Percentiles rank a stretch among this genome's conserved stretches.
These are phyloP conservation scores for Dreissena polymorpha DNA, from an alignment of 1,140 invertebrate genomes.

Conservation along the genomic window DNA sequence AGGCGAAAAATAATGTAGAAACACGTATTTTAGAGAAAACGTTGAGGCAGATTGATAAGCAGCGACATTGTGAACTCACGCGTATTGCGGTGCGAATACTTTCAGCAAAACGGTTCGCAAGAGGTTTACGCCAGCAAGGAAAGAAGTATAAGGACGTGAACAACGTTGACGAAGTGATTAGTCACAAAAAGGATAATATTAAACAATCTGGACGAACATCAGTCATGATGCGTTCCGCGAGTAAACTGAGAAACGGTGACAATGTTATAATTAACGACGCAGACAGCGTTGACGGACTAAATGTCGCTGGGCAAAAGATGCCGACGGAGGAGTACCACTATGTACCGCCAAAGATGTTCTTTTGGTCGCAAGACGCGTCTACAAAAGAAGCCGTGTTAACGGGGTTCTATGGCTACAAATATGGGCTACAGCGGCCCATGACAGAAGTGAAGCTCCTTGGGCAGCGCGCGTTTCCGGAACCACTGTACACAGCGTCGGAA, in stretches of 20 bases:
- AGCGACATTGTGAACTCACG: constrained; percentile 5
- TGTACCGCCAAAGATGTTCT: constrained; percentile 40
- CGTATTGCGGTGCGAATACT: constrained; percentile 15
- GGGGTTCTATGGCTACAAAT: constrained; percentile 40
- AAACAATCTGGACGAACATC: no score
- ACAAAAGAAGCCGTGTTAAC: constrained; percentile 35
- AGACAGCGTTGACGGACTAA: constrained; percentile 11
- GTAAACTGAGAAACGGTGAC: no score
- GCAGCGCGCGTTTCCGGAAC: constrained; percentile 31
- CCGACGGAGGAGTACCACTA: neutral
- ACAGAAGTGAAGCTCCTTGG: constrained; percentile 47
- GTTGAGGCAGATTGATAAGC: constrained; percentile 24
- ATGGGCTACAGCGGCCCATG: constrained; percentile 30
- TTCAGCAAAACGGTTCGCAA: constrained; percentile 20
- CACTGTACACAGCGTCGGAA: neutral
- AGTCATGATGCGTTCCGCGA: no score
- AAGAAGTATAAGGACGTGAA: constrained; percentile 19
- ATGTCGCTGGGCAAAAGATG: constrained; percentile 12
- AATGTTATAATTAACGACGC: neutral
- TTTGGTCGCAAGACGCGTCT: constrained; percentile 49
- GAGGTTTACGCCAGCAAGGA: neutral
- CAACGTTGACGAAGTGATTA: neutral
- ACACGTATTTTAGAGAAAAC: constrained; percentile 33
- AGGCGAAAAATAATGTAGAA: constrained; percentile 46
- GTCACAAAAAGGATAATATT: no score